Evolutionary conservation across 2,888 invertebrate genomes (phyloP), one percentile per base, ranked within the genome.

Genomic region (Megastigmus dorsalis): DNA sequence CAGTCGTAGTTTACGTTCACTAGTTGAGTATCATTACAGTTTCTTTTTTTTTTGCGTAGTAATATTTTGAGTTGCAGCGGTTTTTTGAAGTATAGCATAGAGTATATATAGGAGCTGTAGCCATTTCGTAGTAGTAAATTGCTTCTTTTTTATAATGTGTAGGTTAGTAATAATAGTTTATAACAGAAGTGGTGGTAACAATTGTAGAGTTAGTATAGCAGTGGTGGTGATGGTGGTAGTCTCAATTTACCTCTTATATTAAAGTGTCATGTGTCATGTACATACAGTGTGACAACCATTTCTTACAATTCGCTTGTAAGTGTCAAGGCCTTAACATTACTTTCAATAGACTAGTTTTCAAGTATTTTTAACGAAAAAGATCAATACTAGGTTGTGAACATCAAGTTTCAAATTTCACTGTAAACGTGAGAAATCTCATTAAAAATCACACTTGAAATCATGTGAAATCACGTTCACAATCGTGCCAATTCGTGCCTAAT

Each of bases 211-310:
- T 80, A 80, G 77, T 82, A 80, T 81, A 81, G 79, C 78, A 80
- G 77, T 80, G 80, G 81, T 81, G 77, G 78, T 80, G 79, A 76
- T 81, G 79, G 80, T 81, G 79, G 80, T 81, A 80, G 76, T 80
- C 66, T 72, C 52, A 70, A 77, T 68, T 60, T 55, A 62, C 15
- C 30, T 59, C 6, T 52, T 30, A 30, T 54, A 52, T 70, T n/a
- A 33, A 76, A 74, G 60, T 67, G 62, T 45, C 62, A 70, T 62
- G 28, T 43, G 20, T 13, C 43, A 50, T 23, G 36, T 15, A 23
- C 26, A 33, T n/a, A 33, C 10, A 28, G n/a, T 30, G 33, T n/a
- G 3, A 18, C 1, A 43, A 43, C 5, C 20, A 52, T 28, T 38
- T 41, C 13, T 33, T 5, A n/a, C n/a, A n/a, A n/a, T n/a, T n/a